A percentile compares a stretch with the other conserved stretches of the same genome.
Conservation (phyloP, 2,113 vertebrate genomes). For the Empidonax traillii region DNA sequence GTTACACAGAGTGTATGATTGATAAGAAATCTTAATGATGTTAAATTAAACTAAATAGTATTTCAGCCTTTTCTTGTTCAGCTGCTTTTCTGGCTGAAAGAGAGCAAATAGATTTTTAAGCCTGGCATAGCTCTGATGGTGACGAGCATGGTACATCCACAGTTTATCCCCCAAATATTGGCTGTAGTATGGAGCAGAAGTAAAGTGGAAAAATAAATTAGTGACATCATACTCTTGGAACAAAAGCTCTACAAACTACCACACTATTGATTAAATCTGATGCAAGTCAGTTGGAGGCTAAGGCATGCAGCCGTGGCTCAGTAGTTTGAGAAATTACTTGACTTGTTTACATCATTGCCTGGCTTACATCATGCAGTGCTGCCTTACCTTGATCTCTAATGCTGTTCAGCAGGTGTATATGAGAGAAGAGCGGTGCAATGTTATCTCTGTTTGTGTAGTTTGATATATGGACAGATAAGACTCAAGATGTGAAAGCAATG, state of each 20-base stretch:
- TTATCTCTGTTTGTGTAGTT: background rate
- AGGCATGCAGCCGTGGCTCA: background rate
- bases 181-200: background rate
- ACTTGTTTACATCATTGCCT: background rate
- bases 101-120: background rate
- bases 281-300: background rate
- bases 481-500: background rate
- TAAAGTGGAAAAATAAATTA: background rate
- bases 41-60: background rate
- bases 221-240: background rate
- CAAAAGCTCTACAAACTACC: background rate
- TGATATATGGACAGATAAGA: background rate
- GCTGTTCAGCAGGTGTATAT: background rate
- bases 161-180: background rate
- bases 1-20: background rate
- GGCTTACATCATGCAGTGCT: background rate
- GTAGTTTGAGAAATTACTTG: background rate
- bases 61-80: background rate
- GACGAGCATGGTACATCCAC: background rate
- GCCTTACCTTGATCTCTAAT: background rate
- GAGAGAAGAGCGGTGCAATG: rapidly evolving
- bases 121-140: background rate
- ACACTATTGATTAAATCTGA: background rate
- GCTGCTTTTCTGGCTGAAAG: background rate
- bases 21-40: background rate